Evolutionary conservation across 2,113 vertebrate species (phyloP), one percentile per base, ranked within the genome.

Genomic region (Labeo catla): DNA sequence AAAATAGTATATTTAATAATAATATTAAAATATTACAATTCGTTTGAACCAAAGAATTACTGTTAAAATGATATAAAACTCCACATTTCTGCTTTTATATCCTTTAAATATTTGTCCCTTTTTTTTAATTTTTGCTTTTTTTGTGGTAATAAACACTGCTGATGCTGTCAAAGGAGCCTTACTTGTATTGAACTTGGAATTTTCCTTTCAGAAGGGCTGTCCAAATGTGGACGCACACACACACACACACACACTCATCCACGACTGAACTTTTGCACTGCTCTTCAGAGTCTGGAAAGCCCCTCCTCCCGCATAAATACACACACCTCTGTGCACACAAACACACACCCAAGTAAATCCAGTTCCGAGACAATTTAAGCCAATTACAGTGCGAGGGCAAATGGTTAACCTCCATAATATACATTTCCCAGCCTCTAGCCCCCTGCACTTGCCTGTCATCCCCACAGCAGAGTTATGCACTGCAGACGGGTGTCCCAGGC

Each of bases 331-430:
- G 61, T 79, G 70, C 50, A 80, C 82, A 84, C 76, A 74, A 80
- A 82, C 65, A 82, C 78, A 73, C 65, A 79, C 76, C 63, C 76
- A 86, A 86, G 57, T 61, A 86, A 84, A 98, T 97, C 96, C 96
- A 96, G 96, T 97, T 97, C 96, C 95, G 95, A 96, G 96, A 97
- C 96, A 96, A 97, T 97, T 96, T 97, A 98, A 98, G 97, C 97
- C 96, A 98, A 99, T 98, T 98, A 98, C 96, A 96, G 95, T 96
- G 91, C 88, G 94, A 95, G 96, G 96, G 96, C 95, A 95, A 93
- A 94, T 91, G 92, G 93, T 94, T 95, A 95, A 95, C 94, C 93
- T 94, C 92, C 87, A 91, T 94, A 93, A 94, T 94, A 94, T 94
- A 94, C 93, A 94, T 95, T 95, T 95, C 94, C 93, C 93, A 94